Evolutionary conservation across 2,113 vertebrate species (phyloP).

Genomic region (Mystacornis crossleyi): DNA sequence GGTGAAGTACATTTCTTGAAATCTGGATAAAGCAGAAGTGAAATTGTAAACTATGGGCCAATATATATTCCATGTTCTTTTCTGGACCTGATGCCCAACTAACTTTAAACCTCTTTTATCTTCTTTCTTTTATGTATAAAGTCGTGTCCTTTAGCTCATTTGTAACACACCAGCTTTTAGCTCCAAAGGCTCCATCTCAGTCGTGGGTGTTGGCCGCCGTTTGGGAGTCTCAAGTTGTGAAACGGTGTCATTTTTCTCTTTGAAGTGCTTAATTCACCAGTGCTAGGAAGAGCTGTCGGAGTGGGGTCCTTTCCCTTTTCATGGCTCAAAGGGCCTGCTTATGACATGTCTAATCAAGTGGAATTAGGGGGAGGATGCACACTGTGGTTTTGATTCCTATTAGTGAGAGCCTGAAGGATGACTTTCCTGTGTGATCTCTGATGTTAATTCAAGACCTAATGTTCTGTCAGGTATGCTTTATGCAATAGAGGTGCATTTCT

Average conservation of each 20-base stretch:
- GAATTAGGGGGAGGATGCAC: constrained; percentile 23
- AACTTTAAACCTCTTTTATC: neutral
- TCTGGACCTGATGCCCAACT: neutral
- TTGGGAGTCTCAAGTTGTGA: neutral
- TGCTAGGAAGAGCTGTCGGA: neutral
- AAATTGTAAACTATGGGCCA: neutral
- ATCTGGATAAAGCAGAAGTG: neutral
- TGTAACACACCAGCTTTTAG: neutral
- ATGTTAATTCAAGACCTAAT: constrained; percentile 64
- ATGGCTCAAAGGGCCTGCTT: neutral
- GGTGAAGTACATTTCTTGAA: neutral
- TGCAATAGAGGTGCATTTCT: constrained; percentile 37
- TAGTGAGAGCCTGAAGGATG: constrained; percentile 53
- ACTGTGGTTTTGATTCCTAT: neutral
- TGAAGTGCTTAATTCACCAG: neutral
- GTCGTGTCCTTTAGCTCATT: neutral
- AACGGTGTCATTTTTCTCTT: neutral
- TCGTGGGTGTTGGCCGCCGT: neutral
- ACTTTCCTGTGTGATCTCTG: neutral
- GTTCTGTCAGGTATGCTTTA: constrained; percentile 65
- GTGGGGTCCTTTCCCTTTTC: neutral
- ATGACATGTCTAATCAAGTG: constrained; percentile 34
- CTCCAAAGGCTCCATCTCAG: neutral
- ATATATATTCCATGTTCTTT: neutral
- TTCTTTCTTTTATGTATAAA: neutral